phyloP scores from a whole-genome alignment of 2,888 invertebrate species.

The Microctonus aethiopoides region DNA sequence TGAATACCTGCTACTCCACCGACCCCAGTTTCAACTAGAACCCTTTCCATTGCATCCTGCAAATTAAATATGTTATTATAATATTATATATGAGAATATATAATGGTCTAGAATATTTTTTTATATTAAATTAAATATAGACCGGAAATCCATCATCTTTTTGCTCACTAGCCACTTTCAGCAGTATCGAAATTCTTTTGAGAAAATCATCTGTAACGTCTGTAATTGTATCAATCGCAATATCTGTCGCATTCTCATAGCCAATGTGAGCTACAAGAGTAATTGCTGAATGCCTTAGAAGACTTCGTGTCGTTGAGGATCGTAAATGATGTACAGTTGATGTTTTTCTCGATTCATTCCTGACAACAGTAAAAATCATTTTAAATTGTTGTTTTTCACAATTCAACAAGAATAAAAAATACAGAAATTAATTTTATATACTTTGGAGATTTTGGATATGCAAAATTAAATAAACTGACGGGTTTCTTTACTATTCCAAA shows the following conservation, averaged over 20 bases:
- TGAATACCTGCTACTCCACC: conserved; percentile 71
- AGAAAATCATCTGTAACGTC: conserved; percentile 69
- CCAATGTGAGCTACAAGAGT: conserved; percentile 70
- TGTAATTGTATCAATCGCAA: conserved; percentile 67
- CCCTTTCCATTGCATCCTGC: conserved; percentile 73
- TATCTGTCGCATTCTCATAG: conserved; percentile 69
- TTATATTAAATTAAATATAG: conserved; percentile 33
- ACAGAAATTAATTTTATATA: conserved; percentile 31
- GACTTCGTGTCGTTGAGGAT: conserved; percentile 53
- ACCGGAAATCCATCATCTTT: conserved; percentile 70
- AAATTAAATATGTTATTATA: conserved; percentile 34
- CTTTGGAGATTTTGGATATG: conserved; percentile 41
- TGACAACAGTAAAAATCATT: conserved; percentile 4
- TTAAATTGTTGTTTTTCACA: background rate
- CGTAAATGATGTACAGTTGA: conserved; percentile 51
- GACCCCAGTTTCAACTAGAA: conserved; percentile 72
- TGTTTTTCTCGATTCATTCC: conserved; percentile 39
- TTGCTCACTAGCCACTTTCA: conserved; percentile 70
- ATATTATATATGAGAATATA: background rate
- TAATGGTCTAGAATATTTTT: background rate
- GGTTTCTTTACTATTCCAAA: conserved; percentile 36
- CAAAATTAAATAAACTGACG: conserved; percentile 47
- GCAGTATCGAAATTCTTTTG: conserved; percentile 66
- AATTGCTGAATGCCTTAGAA: conserved; percentile 68
- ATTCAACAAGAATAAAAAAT: conserved; percentile 22